phyloP scores from a whole-genome alignment of 2,113 vertebrate species.

The Tachysurus fulvidraco region DNA sequence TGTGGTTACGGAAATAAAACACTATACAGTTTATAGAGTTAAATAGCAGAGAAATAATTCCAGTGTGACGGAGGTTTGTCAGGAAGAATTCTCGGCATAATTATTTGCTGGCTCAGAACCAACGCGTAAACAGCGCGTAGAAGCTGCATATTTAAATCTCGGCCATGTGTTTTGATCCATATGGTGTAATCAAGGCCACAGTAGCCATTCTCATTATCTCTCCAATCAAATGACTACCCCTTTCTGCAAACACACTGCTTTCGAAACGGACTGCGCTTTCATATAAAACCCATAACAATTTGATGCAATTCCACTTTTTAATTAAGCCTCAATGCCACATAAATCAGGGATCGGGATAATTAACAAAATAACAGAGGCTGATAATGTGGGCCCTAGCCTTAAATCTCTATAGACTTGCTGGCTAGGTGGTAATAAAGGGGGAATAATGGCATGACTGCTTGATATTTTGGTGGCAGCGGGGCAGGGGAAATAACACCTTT shows the following conservation, averaged over 20 bases:
- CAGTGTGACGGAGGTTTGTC: neutral
- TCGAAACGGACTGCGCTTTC: slow-evolving; percentile 16
- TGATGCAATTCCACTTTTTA: slow-evolving; percentile 53
- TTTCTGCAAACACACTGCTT: slow-evolving; percentile 57
- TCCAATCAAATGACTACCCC: slow-evolving; percentile 41
- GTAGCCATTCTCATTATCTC: slow-evolving; percentile 36
- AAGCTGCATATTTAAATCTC: slow-evolving; percentile 10
- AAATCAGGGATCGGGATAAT: slow-evolving; percentile 56
- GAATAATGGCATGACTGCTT: slow-evolving; percentile 51
- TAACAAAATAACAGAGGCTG: slow-evolving; percentile 57
- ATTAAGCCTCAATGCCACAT: slow-evolving; percentile 51
- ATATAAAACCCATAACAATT: slow-evolving; percentile 47
- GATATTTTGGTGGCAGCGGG: slow-evolving; percentile 61
- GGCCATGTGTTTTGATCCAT: slow-evolving; percentile 14
- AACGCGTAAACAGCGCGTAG: neutral
- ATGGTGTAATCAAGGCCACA: slow-evolving; percentile 3
- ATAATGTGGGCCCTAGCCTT: slow-evolving; percentile 48
- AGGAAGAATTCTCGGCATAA: neutral
- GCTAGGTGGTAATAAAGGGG: slow-evolving; percentile 50
- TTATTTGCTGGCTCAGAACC: neutral
- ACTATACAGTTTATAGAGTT: neutral
- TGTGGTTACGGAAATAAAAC: neutral
- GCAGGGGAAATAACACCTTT: slow-evolving; percentile 62
- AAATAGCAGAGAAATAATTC: neutral
- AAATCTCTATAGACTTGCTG: slow-evolving; percentile 45